Base-by-base conservation (phyloP, 2,888 invertebrate species). In the Hydropsyche betteni region DNA sequence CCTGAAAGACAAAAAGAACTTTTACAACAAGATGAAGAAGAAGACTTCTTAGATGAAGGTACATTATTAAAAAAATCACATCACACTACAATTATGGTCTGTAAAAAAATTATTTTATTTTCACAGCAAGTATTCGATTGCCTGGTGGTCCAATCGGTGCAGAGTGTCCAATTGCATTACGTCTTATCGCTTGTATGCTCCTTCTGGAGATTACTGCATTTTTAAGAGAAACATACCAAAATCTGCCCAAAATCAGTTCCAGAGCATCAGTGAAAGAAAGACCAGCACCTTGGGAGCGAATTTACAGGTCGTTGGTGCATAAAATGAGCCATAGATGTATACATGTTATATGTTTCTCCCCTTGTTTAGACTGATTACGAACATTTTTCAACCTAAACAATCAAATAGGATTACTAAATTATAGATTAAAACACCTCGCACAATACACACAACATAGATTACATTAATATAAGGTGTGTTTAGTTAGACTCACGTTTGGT, bases 131-230 rank as follows among this genome's bases (percentile, higher is more conserved):
- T 81, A 90, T 92, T 74, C 90, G 91, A 76, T 83, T 89, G 4
- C 89, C 89, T 34, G 87, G 87, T 64, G 86, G 85, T 78, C 87
- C 89, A 0, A 86, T 89, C 76, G 97, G 96, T 58, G 92, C 94
- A 0, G 92, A 92, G 78, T 98, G 98, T 83, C 96, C 96, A 0
- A 90, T 94, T 81, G 93, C 96, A 0, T 87, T 99, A 70, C 92
- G 98, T 82, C 88, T 99, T 80, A 90, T 99, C 68, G 98, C 98
- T 2, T 98, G 98, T 83, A 92, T 96, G 75, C 88, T 99, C 24
- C 88, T 99, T n/a, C 91, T 95, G 82, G 99, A 99, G 88, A 97
- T 99, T 75, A 99, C 99, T 0, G 91, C 98, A 0, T 99, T 99
- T 84, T 88, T 99, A 73, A 89, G 99, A 14, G 99, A 99, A 86